These are phyloP conservation scores for Bibio marci DNA, from an alignment of 2,888 invertebrate species.

Conservation along the genomic window DNA sequence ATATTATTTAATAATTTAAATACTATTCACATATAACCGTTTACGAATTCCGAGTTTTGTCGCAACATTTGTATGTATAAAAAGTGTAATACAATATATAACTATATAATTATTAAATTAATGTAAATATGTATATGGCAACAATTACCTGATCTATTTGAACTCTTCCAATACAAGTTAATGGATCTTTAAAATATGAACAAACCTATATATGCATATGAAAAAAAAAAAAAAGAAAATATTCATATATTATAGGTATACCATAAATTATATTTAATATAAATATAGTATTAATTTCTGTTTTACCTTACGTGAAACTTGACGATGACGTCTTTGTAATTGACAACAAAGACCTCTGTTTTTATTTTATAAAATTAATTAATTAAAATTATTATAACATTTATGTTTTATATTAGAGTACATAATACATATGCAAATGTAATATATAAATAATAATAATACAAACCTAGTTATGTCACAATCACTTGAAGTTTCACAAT, in stretches of 20 bases:
- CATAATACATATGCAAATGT: not conserved
- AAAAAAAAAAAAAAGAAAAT: not conserved
- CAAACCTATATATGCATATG: conserved; percentile 40
- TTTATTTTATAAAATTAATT: too few relatives aligned
- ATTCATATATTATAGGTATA: not conserved
- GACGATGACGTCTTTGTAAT: conserved; percentile 68
- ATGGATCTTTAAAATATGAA: conserved; percentile 80
- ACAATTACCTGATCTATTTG: conserved; percentile 39
- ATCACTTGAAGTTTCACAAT: conserved; percentile 64
- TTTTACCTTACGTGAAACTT: conserved; percentile 61
- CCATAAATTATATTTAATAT: not conserved
- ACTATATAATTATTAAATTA: too few relatives aligned
- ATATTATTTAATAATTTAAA: too few relatives aligned
- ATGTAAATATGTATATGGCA: too few relatives aligned
- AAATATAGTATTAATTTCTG: not conserved
- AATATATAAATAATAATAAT: not conserved
- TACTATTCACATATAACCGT: too few relatives aligned
- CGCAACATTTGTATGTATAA: too few relatives aligned
- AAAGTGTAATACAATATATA: too few relatives aligned
- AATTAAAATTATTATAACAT: too few relatives aligned
- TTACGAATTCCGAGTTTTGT: too few relatives aligned
- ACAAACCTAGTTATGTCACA: conserved; percentile 53
- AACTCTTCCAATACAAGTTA: conserved; percentile 74
- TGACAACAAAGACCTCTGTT: conserved; percentile 70
- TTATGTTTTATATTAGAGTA: too few relatives aligned